Base-by-base conservation (phyloP, 2,113 vertebrate species). In the Leucopternis melanops region DNA sequence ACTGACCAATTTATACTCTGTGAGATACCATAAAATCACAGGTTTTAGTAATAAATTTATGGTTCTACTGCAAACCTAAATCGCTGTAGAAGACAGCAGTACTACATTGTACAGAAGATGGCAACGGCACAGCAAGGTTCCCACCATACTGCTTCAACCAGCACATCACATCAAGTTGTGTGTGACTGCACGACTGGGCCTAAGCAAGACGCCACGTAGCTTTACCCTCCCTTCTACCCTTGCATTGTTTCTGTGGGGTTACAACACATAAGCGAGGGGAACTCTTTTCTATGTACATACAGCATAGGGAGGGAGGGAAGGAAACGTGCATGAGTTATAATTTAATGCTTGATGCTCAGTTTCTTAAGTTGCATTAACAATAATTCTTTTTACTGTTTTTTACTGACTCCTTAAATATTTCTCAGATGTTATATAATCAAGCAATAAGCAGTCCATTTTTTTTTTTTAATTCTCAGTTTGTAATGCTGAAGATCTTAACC, bases 271-370 rank as follows among this genome's bases (percentile, higher is more conserved):
- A 54, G 21, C 3, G 4, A 70, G 17, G 21, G 26, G 22, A 74
- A 29, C 15, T n/a, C 32, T 79, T 80, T 73, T 19, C n/a, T 44
- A 1, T 16, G 18, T 44, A 21, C 13, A 11, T 34, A 32, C 9
- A 67, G 13, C 32, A 31, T 1, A 31, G 10, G 8, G 26, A 36
- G 8, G 15, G 17, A 79, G 47, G 23, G 36, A 90, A 38, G 8
- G 27, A 86, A 87, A 62, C 0, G 0, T 20, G 38, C n/a, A 50
- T 0, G 0, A 74, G 54, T 77, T 47, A 42, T 8, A 22, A 38
- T 49, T 81, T 70, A 88, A n/a, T 45, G n/a, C 31, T 27, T 52
- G 40, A 61, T n/a, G 14, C n/a, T 75, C 20, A 36, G 25, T 58
- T 94, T 62, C 67, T 88, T 66, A 84, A 62, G 20, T 23, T 88